Evolutionary conservation across 2,888 invertebrate species (phyloP), one percentile per base, ranked within the genome.

Genomic region (Drosophila gaucha): DNA sequence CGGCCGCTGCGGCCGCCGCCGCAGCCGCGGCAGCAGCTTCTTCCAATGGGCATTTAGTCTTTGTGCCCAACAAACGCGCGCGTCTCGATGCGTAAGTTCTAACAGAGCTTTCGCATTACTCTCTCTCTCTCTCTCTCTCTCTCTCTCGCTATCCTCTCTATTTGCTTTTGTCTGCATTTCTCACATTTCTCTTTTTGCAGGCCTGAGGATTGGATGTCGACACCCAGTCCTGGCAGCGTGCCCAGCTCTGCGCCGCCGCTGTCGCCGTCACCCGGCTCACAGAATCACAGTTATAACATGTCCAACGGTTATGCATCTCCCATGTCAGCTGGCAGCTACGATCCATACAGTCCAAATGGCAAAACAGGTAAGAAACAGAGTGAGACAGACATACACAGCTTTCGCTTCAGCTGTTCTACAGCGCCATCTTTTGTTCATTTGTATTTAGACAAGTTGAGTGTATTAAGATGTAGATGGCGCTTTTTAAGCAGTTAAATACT

Each of bases 281-380:
- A 92, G 76, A 91, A 90, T 80, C 91, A 91, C 67, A 91, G 90
- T 60, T 91, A 90, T 69, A 91, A 90, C 74, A 90, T 91, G 89
- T 91, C 91, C 35, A 96, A 96, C 88, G 97, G 97, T 56, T 97
- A 96, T 92, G 95, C 96, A 51, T 96, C 96, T 78, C 96, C 97
- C 18, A 94, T 96, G 93, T 96, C 96, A 54, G 95, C 96, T 16
- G 95, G 96, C 92, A 97, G 96, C 94, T 97, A 97, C 93, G 97
- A 97, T 86, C 96, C 96, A 2, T 97, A 97, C 92, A 97, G 96
- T 93, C 97, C 97, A 76, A 96, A 96, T 92, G 96, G 96, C 89
- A 97, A 96, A 94, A 94, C 96, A 94, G 96, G 97, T 96, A 86
- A 95, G 96, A 94, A 22, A 2, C 1, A n/a, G 36, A 50, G 24